A percentile compares a stretch with the other conserved stretches of the same genome.
Evolutionary conservation across 2,797 vertebrate genomes (phyloP).

Genomic region (Mycteria americana): DNA sequence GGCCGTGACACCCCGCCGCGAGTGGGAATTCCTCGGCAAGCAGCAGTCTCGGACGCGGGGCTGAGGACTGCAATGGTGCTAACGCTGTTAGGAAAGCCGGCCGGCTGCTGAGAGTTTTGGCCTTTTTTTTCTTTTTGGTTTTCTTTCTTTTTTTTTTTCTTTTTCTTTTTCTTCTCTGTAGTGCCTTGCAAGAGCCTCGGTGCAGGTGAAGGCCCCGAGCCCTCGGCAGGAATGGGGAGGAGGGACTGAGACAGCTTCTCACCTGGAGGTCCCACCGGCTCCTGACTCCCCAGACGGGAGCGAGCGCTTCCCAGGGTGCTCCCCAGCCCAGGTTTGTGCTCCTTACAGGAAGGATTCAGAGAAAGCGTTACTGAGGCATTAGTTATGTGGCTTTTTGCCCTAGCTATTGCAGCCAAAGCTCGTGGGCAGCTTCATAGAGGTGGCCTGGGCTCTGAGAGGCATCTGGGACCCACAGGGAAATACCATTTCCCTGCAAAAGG

Average conservation of each 20-base stretch:
- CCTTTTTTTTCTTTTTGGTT: rapidly evolving
- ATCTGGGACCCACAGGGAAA: neutral
- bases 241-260: neutral
- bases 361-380: rapidly evolving
- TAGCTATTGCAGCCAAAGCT: neutral
- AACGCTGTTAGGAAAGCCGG: no score
- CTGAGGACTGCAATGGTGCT: neutral
- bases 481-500: neutral
- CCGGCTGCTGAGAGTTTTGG: neutral
- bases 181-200: no score
- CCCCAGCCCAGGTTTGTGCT: neutral
- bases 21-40: neutral
- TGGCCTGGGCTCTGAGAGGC: neutral
- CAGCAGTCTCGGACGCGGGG: no score
- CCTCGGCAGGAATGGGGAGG: neutral
- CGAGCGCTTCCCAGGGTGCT: rapidly evolving
- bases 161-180: rapidly evolving
- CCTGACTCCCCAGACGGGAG: rapidly evolving
- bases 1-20: neutral
- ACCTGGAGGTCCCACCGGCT: neutral
- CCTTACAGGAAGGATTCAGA: neutral
- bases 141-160: no score
- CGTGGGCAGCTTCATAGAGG: rapidly evolving
- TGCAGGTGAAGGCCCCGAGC: neutral
- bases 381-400: rapidly evolving